Evolutionary conservation across 2,797 vertebrate species (phyloP).

Genomic region (Pseudomugil tenellus): DNA sequence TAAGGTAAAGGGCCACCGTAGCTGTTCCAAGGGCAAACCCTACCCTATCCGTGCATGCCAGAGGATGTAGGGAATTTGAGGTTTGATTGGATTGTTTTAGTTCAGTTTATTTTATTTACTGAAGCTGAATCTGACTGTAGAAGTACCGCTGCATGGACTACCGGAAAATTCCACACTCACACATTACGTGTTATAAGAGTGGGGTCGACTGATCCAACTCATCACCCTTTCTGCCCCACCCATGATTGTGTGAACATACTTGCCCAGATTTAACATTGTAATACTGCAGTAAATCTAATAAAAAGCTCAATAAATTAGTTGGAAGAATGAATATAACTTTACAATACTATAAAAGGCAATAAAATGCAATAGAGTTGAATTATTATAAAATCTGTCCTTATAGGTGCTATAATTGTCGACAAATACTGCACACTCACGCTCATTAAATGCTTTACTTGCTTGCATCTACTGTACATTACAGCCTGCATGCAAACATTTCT

Average conservation of each 20-base stretch:
- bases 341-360: not conserved
- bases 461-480: not conserved
- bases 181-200: not conserved
- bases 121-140: not conserved
- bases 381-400: not conserved
- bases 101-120: not conserved
- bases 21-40: constrained; percentile 44
- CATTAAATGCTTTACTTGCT: not conserved
- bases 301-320: not conserved
- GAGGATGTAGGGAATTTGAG: constrained; percentile 44
- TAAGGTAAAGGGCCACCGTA: constrained; percentile 49
- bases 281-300: not conserved
- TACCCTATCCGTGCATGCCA: constrained; percentile 57
- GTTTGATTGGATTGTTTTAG: not conserved
- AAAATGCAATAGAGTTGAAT: not conserved
- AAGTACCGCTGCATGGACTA: not conserved
- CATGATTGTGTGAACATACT: not conserved
- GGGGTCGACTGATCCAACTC: not conserved
- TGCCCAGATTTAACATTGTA: not conserved
- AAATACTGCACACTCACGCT: not conserved
- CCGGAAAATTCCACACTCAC: not conserved
- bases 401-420: not conserved
- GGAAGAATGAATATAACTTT: not conserved
- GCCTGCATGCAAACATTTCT: not conserved
- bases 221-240: not conserved